Conservation (phyloP, 1,140 invertebrate genomes). For the Geopemphigus sp. region DNA sequence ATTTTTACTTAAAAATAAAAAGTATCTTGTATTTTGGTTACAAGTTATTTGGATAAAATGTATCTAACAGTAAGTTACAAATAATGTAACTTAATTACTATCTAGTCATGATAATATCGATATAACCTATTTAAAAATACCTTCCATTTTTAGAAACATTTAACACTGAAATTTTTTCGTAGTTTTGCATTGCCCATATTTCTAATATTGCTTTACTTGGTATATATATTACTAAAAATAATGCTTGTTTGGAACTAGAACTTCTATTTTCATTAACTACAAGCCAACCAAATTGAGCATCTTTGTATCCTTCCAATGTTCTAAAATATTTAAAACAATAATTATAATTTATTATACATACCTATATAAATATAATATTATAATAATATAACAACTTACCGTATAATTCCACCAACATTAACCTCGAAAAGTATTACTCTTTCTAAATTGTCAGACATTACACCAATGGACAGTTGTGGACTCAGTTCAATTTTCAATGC, state of each 20-base stretch:
- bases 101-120: neutral
- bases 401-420: slow-evolving; percentile 71
- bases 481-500: slow-evolving; percentile 73
- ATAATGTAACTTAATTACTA: too few species aligned
- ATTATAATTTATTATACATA: slow-evolving; percentile 12
- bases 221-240: slow-evolving; percentile 83
- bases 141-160: slow-evolving; percentile 76
- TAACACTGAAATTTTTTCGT: slow-evolving; percentile 84
- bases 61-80: too few species aligned
- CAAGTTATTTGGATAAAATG: too few species aligned
- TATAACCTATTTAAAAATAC: slow-evolving; percentile 53
- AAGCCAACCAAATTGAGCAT: slow-evolving; percentile 89
- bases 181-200: slow-evolving; percentile 82
- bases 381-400: slow-evolving; percentile 58
- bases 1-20: too few species aligned
- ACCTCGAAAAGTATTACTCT: slow-evolving; percentile 83
- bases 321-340: slow-evolving; percentile 51
- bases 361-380: neutral
- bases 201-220: slow-evolving; percentile 80
- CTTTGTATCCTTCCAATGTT: slow-evolving; percentile 67
- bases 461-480: slow-evolving; percentile 76
- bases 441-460: slow-evolving; percentile 81
- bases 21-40: too few species aligned
- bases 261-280: slow-evolving; percentile 67
- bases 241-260: slow-evolving; percentile 59